These are phyloP conservation scores for Idaea dimidiata DNA, from an alignment of 2,888 invertebrate species.

Conservation along the genomic window DNA sequence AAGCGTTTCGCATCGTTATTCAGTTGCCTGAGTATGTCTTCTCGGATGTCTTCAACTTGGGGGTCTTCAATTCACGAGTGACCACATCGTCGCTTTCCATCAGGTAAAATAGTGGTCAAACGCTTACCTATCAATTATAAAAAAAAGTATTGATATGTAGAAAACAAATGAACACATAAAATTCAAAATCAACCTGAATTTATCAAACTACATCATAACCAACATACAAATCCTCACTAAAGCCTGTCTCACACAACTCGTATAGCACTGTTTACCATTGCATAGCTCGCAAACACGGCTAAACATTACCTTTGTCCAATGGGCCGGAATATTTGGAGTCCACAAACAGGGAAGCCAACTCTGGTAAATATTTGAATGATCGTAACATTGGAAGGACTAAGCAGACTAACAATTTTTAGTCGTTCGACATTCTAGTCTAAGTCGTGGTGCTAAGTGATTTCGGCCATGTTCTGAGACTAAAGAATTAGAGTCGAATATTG, in stretches of 20 bases:
- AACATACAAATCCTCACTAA: neutral
- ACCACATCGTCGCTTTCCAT: no score
- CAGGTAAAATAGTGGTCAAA: no score
- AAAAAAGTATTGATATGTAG: neutral
- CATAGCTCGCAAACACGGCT: slow-evolving; percentile 20
- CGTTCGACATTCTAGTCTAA: no score
- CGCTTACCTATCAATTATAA: no score
- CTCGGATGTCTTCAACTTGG: no score
- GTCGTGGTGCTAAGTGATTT: no score
- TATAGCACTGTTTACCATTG: neutral
- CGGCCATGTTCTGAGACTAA: no score
- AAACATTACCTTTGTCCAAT: slow-evolving; percentile 55
- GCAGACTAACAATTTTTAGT: neutral
- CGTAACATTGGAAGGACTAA: slow-evolving; percentile 29
- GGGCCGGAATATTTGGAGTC: slow-evolving; percentile 37
- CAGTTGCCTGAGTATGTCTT: no score
- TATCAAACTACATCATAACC: neutral
- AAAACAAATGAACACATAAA: neutral
- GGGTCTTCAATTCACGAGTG: no score
- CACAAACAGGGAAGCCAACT: slow-evolving; percentile 42
- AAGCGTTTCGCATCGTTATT: no score
- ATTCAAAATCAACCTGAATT: neutral
- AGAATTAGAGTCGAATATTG: no score
- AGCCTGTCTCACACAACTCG: neutral
- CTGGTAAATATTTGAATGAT: slow-evolving; percentile 63